phyloP scores from a whole-genome alignment of 2,797 vertebrate species.

The Microtus agrestis region DNA sequence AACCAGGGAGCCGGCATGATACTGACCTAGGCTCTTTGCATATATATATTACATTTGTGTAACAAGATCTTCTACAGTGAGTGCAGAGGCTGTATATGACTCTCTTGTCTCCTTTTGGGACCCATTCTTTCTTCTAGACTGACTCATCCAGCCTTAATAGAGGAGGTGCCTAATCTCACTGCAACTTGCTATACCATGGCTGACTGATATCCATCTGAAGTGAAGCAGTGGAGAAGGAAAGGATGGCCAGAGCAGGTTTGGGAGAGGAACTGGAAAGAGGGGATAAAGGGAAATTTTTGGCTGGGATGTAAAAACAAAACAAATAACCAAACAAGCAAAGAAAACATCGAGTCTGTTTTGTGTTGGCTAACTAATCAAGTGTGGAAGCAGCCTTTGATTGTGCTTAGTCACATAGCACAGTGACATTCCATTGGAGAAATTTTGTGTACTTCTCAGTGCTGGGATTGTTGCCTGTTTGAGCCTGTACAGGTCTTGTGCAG shows the following conservation, averaged over 20 bases:
- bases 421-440: background rate
- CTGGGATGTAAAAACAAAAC: background rate
- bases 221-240: background rate
- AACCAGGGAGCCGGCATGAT: background rate
- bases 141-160: background rate
- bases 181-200: background rate
- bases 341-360: background rate
- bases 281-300: background rate
- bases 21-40: background rate
- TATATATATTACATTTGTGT: background rate
- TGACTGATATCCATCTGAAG: background rate
- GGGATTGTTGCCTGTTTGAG: background rate
- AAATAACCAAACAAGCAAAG: background rate
- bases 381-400: too few relatives aligned
- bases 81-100: background rate
- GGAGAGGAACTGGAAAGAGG: background rate
- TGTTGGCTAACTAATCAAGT: background rate
- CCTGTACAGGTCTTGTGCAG: too few relatives aligned
- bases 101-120: background rate
- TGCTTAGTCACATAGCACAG: background rate
- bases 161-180: background rate
- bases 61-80: background rate
- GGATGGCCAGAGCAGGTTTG: background rate
- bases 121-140: background rate
- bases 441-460: background rate